These are phyloP conservation scores for Eupithecia abbreviata DNA, from an alignment of 2,888 invertebrate species.

Conservation along the genomic window DNA sequence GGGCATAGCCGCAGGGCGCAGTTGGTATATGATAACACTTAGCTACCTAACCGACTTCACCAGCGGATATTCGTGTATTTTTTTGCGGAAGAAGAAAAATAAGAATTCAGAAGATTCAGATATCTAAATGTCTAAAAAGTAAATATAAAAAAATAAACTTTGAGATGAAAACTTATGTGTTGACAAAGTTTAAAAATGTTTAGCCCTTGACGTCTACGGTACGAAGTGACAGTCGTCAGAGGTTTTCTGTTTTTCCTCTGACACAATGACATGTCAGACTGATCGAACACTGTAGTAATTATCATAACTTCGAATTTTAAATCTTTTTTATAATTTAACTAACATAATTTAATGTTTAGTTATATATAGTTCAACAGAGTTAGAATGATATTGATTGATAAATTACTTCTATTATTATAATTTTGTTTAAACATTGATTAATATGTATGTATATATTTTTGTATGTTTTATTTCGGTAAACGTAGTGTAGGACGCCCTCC, in stretches of 20 bases:
- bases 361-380: neutral
- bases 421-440: neutral
- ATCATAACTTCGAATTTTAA: slow-evolving; percentile 55
- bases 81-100: neutral
- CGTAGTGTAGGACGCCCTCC: too few relatives aligned
- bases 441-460: too few relatives aligned
- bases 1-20: too few relatives aligned
- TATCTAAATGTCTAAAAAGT: too few relatives aligned
- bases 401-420: neutral
- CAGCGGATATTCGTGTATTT: neutral
- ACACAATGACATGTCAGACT: slow-evolving; percentile 61
- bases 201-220: neutral
- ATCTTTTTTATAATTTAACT: slow-evolving; percentile 26
- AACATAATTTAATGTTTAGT: neutral
- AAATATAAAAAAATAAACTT: too few relatives aligned
- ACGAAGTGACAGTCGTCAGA: neutral
- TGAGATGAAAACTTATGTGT: neutral
- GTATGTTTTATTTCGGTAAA: too few relatives aligned
- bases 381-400: neutral
- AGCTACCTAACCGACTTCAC: slow-evolving; percentile 37
- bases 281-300: slow-evolving; percentile 47
- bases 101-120: neutral
- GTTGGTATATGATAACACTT: slow-evolving; percentile 57
- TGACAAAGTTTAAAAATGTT: neutral
- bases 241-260: neutral